Conservation (phyloP, 2,888 invertebrate species). For the Conus canariensis region DNA sequence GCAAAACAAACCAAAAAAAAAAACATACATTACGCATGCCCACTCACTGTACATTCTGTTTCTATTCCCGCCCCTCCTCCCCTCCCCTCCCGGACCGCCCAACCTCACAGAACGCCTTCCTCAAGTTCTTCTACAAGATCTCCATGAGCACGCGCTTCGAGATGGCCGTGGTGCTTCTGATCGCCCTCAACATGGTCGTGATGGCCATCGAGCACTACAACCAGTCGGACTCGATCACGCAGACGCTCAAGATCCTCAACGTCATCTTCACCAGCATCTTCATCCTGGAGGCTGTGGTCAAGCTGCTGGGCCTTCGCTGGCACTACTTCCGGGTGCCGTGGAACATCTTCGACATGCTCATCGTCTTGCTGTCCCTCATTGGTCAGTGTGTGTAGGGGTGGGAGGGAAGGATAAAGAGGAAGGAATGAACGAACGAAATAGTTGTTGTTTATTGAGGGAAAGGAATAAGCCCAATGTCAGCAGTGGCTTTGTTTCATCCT, state of each 20-base stretch:
- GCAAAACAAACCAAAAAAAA: too few species aligned
- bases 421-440: not conserved
- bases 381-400: slow-evolving; percentile 79
- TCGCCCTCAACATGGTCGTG: slow-evolving; percentile 96
- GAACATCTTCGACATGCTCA: slow-evolving; percentile 97
- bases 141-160: slow-evolving; percentile 95
- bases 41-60: not conserved
- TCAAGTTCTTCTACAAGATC: slow-evolving; percentile 97
- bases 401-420: not conserved
- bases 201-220: slow-evolving; percentile 94
- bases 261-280: slow-evolving; percentile 86
- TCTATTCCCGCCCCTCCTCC: not conserved
- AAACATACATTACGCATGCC: too few species aligned
- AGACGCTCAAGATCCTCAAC: slow-evolving; percentile 93
- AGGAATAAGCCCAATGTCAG: too few species aligned
- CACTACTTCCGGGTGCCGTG: slow-evolving; percentile 98
- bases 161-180: slow-evolving; percentile 96
- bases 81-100: not conserved
- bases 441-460: too few species aligned
- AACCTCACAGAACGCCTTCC: slow-evolving; percentile 80
- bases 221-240: slow-evolving; percentile 63
- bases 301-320: slow-evolving; percentile 94
- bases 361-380: slow-evolving; percentile 94
- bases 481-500: too few species aligned
- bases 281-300: slow-evolving; percentile 92